These are phyloP conservation scores for Petrolisthes manimaculis DNA, from an alignment of 2,888 invertebrate genomes.

Conservation along the genomic window DNA sequence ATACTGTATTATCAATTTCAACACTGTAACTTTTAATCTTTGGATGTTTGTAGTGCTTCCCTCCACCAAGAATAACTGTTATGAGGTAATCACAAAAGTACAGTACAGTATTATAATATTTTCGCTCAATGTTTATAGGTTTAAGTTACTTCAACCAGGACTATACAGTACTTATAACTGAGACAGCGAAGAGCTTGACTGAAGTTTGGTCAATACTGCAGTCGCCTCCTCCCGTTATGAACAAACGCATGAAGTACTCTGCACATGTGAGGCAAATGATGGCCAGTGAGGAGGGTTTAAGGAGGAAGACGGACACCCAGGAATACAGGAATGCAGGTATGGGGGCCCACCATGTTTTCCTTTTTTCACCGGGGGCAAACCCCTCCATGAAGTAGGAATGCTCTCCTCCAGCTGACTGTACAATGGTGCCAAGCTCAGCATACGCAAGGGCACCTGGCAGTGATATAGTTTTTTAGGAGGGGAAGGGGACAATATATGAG, in stretches of 20 bases:
- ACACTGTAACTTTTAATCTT: too few relatives aligned
- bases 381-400: conserved; percentile 97
- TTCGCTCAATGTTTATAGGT: too few relatives aligned
- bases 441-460: conserved; percentile 87
- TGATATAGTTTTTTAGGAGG: neutral
- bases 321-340: conserved; percentile 92
- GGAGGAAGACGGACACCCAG: conserved; percentile 92
- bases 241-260: conserved; percentile 91
- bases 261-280: conserved; percentile 94
- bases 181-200: conserved; percentile 67
- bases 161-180: conserved; percentile 67
- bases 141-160: neutral
- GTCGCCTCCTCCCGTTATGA: conserved; percentile 74
- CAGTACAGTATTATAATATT: neutral
- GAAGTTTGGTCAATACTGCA: conserved; percentile 65
- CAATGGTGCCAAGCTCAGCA: conserved; percentile 95
- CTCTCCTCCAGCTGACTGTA: conserved; percentile 93
- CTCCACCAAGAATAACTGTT: too few relatives aligned
- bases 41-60: too few relatives aligned
- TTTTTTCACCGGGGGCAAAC: conserved; percentile 72
- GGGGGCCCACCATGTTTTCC: conserved; percentile 74
- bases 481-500: neutral
- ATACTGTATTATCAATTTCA: too few relatives aligned
- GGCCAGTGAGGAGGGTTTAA: conserved; percentile 94
- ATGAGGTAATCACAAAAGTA: too few relatives aligned